A percentile compares a stretch with the other conserved stretches of the same genome.
Conservation (phyloP, 2,888 invertebrate genomes). For the Mesorhabditis sp. region DNA sequence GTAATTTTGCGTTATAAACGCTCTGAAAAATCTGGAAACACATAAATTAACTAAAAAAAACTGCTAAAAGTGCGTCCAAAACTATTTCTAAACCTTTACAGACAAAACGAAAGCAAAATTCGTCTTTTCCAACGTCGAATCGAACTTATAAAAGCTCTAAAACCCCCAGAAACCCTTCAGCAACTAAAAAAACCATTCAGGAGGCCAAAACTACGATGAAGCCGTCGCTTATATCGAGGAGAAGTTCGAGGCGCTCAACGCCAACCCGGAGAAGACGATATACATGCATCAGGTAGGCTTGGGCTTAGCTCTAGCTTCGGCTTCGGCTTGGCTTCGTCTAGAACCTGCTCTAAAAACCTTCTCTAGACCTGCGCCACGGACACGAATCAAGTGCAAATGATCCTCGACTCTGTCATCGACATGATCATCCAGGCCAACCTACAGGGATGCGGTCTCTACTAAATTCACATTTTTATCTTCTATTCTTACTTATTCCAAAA, state of each 20-base stretch:
- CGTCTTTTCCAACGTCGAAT: too few species aligned
- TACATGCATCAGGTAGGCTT: slow-evolving; percentile 65
- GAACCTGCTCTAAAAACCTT: neutral
- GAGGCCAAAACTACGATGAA: slow-evolving; percentile 91
- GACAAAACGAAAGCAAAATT: too few species aligned
- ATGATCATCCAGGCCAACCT: slow-evolving; percentile 58
- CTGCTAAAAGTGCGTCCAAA: too few species aligned
- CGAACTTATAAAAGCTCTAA: too few species aligned
- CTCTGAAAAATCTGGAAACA: too few species aligned
- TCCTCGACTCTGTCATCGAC: slow-evolving; percentile 56
- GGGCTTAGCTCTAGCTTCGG: neutral
- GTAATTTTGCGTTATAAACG: too few species aligned
- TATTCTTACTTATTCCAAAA: neutral
- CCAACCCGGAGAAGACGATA: slow-evolving; percentile 99
- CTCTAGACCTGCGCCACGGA: slow-evolving; percentile 39
- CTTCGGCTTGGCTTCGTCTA: slow-evolving; percentile 7
- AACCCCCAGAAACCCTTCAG: too few species aligned
- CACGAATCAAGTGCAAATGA: slow-evolving; percentile 54
- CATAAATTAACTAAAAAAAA: too few species aligned
- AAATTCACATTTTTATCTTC: slow-evolving; percentile 12
- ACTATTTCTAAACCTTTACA: too few species aligned
- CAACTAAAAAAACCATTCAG: slow-evolving; percentile 58
- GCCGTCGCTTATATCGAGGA: slow-evolving; percentile 98
- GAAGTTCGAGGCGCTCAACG: slow-evolving; percentile 99
- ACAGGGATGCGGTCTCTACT: slow-evolving; percentile 57